Conservation (phyloP, 2,113 vertebrate genomes). For the Callaeas wilsoni region DNA sequence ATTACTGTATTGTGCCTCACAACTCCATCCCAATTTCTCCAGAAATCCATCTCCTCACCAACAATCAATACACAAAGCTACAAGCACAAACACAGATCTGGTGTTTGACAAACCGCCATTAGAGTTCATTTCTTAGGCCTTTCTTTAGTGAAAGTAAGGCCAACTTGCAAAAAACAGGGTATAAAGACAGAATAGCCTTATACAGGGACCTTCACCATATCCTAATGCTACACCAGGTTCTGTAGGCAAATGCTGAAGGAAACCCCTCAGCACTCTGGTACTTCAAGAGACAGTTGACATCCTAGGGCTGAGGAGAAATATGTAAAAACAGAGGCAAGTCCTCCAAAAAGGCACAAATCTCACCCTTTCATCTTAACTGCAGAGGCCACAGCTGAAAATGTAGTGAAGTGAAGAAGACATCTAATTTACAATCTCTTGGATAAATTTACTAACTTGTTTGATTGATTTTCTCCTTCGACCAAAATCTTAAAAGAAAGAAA, state of each 20-base stretch:
- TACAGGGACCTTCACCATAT: not conserved
- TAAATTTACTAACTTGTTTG: not conserved
- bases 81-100: not conserved
- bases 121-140: not conserved
- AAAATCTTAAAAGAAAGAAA: not conserved
- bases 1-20: not conserved
- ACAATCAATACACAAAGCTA: not conserved
- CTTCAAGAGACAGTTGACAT: not conserved
- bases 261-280: not conserved
- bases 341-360: not conserved
- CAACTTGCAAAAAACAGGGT: not conserved
- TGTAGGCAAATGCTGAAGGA: not conserved
- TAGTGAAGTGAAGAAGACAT: not conserved
- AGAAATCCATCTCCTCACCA: not conserved
- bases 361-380: not conserved
- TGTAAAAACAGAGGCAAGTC: not conserved
- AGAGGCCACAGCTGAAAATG: not conserved
- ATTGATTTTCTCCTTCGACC: not conserved
- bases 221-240: not conserved
- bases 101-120: not conserved
- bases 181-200: not conserved
- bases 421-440: not conserved
- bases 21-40: not conserved
- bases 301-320: not conserved
- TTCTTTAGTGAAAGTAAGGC: not conserved